These are phyloP conservation scores for Passer domesticus DNA, from an alignment of 2,113 vertebrate species.

Conservation along the genomic window DNA sequence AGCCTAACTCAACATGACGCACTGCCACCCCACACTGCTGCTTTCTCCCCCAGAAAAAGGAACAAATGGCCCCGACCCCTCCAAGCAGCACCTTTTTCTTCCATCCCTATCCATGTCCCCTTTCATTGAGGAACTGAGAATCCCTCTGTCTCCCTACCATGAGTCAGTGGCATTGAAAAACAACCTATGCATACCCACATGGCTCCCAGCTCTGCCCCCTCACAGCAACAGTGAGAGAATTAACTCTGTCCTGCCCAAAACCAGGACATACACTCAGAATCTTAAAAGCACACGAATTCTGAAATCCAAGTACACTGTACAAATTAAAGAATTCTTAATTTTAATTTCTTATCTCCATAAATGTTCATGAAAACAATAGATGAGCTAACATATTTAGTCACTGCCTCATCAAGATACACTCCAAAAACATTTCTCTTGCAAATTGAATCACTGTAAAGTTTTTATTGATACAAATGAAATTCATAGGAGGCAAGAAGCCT, in stretches of 20 bases:
- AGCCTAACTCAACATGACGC: background rate
- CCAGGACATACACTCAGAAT: background rate
- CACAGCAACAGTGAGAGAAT: background rate
- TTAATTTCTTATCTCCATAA: background rate
- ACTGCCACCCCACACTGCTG: background rate
- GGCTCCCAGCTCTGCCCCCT: background rate
- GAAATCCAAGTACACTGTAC: background rate
- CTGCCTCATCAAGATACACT: background rate
- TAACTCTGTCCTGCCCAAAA: background rate
- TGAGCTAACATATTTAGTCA: background rate
- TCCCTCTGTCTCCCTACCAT: background rate
- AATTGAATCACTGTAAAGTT: background rate
- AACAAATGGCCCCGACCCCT: background rate
- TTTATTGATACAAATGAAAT: slow-evolving; percentile 8
- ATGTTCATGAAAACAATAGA: background rate
- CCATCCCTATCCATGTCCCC: background rate
- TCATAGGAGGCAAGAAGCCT: slow-evolving; percentile 4
- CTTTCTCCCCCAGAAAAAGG: background rate
- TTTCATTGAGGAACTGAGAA: background rate
- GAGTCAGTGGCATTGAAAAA: background rate
- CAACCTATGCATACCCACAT: background rate
- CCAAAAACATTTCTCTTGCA: background rate
- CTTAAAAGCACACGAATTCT: background rate
- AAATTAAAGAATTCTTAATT: background rate
- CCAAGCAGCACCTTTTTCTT: background rate